Base-by-base conservation (phyloP, 35 echinoderm and acorn worm genomes). In the Stichopus chloronotus region DNA sequence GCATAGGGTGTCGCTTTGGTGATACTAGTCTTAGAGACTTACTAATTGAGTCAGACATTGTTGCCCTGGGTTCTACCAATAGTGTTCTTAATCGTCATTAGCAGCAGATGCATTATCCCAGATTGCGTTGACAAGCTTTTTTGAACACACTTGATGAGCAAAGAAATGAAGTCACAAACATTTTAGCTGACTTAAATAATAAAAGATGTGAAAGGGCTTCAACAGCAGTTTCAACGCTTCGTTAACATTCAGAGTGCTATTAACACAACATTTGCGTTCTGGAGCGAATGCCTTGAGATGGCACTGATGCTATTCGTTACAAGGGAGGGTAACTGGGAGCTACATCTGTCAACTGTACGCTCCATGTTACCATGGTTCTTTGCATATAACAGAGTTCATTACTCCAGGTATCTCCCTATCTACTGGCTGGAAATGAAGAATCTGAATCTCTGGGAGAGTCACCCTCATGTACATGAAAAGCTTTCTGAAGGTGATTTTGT, bases 371-470 rank as follows among this genome's bases (percentile, higher is more conserved):
- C 94, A 72, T 93, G 94, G 86, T 84, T 93, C 22, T 90, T 96
- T 82, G 92, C 94, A 13, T 93, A 96, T 72, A 78, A 96, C 71
- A 14, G 25, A 16, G 55, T 81, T 3, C 92, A 95, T 60, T 94
- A 92, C 72, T 21, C 95, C 25, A 43, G 93, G 59, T 94, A 97
- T 65, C 53, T 90, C 52, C 69, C 91, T 20, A 78, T 80, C 52
- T 97, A 97, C 57, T 97, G 95, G 95, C 60, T 93, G 19, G 93
- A 97, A 76, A 97, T 97, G 91, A 57, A 58, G 11, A 25, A 58
- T 17, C 81, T 94, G 11, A 25, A 58, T 17, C 81, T 94, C 9
- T 61, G 56, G 1, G 55, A 63, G 12, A 93, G 90, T 65, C 91
- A 95, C 79, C 93, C 91, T 88, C 68, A 55, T 59, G 52, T 93